Evolutionary conservation across 2,797 vertebrate species (phyloP), one percentile per base, ranked within the genome.

Genomic region (Avahi laniger): DNA sequence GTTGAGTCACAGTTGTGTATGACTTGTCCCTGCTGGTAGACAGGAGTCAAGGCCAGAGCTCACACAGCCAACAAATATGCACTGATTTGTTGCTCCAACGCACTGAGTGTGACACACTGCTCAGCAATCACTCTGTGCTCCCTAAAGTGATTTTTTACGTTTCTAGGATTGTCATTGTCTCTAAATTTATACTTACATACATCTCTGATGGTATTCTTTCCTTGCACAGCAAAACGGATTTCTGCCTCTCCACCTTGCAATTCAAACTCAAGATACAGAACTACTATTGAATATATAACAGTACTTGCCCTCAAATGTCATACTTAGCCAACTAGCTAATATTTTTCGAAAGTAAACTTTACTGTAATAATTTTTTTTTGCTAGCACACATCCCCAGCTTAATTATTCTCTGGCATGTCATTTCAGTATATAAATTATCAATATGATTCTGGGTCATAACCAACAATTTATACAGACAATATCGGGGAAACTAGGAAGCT

Each of bases 291-390:
- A 75, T 20, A 48, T 18, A 17, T 70, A 92, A 91, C 5, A 86
- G 59, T 43, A 70, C 69, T 76, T 87, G 69, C 81, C 73, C 95
- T 89, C 63, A 48, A 92, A 91, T 79, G 76, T 88, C 46, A 61
- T 52, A 72, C 35, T 70, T 83, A 94, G 83, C 35, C 85, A 82
- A 91, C 70, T 43, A 96, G 84, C 69, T 90, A 87, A 90, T 75
- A 70, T 95, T 95, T 89, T 90, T 69, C 52, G 89, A 95, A 96
- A 95, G 46, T 87, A 75, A 73, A 96, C 67, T 96, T 83, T 72
- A 73, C 38, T 41, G 28, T n/a, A 83, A 61, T 82, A 24, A 41
- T 63, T 75, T 90, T 84, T 92, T 70, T 65, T 67, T 38, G 73
- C 79, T 61, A 46, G 24, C 69, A 38, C 28, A 84, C 43, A 70